phyloP scores from a whole-genome alignment of 2,888 invertebrate species.

The Sepiola atlantica region DNA sequence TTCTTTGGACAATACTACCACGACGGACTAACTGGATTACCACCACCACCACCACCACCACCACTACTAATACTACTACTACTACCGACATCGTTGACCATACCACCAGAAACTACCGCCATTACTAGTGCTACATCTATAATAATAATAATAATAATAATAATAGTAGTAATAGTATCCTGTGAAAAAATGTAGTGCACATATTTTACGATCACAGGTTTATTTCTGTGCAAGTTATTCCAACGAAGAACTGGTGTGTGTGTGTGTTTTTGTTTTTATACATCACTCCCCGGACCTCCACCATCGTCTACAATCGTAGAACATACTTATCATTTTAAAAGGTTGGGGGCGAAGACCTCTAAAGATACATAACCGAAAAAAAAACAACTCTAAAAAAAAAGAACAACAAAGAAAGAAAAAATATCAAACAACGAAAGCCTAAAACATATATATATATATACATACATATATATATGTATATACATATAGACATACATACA shows the following conservation, averaged over 20 bases:
- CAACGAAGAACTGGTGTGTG: not conserved
- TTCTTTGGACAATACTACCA: too few relatives aligned
- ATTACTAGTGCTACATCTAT: not conserved
- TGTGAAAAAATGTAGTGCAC: not conserved
- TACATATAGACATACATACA: not conserved
- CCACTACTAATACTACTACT: not conserved
- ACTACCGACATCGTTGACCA: not conserved
- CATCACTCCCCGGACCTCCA: not conserved
- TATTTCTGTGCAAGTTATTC: not conserved
- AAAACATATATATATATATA: not conserved
- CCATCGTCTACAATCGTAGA: not conserved
- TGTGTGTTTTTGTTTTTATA: too few relatives aligned
- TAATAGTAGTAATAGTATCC: conserved; percentile 1
- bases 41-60: not conserved
- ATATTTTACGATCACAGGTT: not conserved
- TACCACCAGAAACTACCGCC: not conserved
- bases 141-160: not conserved
- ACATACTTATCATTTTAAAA: not conserved
- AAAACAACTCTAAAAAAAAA: not conserved
- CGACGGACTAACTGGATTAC: too few relatives aligned
- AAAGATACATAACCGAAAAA: not conserved
- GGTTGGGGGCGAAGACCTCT: not conserved
- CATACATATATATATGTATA: not conserved
- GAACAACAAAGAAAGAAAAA: not conserved
- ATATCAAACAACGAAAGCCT: not conserved